A percentile compares a stretch with the other conserved stretches of the same genome.
These are phyloP conservation scores for Empidonax alnorum DNA, from an alignment of 2,113 vertebrate species.

Conservation along the genomic window DNA sequence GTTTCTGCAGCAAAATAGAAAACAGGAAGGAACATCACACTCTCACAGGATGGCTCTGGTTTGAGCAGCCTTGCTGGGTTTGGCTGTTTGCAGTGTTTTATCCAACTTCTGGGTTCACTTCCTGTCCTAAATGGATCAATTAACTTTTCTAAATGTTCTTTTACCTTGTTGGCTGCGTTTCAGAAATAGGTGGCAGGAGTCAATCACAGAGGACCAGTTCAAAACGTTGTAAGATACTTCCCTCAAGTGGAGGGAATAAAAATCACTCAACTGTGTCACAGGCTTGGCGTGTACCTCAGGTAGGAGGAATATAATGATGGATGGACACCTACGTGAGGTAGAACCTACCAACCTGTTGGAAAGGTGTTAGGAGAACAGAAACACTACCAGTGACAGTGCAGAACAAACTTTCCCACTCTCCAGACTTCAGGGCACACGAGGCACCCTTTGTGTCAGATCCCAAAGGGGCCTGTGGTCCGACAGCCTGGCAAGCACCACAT, in stretches of 20 bases:
- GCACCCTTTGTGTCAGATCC: not conserved
- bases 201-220: not conserved
- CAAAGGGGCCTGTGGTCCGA: not conserved
- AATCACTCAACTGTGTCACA: conserved; percentile 15
- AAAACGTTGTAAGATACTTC: conserved; percentile 57
- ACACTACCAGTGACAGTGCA: not conserved
- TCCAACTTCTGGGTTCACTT: not conserved
- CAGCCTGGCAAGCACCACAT: not conserved
- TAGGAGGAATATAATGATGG: not conserved
- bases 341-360: not conserved
- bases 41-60: not conserved
- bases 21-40: not conserved
- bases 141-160: not conserved
- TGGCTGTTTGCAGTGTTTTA: not conserved
- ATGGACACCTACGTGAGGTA: not conserved
- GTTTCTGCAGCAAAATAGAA: not conserved
- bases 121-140: not conserved
- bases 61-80: not conserved
- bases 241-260: conserved; percentile 64
- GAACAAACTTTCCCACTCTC: not conserved
- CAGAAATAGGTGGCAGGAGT: conserved; percentile 34
- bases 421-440: not conserved
- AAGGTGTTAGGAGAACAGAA: not conserved
- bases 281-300: not conserved
- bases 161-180: not conserved